Base-by-base conservation (phyloP, 2,797 vertebrate genomes). In the Platyrinchus mystaceus region DNA sequence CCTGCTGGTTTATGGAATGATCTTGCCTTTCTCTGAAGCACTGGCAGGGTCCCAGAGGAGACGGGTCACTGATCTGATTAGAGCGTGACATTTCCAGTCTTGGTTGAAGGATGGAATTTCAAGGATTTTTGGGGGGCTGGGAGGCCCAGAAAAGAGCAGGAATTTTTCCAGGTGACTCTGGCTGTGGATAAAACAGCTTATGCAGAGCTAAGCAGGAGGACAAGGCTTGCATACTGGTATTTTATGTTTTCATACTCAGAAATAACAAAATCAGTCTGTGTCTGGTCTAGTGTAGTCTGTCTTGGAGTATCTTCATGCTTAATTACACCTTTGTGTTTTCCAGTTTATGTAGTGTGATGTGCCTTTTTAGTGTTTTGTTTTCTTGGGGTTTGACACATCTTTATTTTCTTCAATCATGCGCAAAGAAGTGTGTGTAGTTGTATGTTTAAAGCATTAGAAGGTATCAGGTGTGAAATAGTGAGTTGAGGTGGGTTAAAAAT, bases 101-200 rank as follows among this genome's bases (percentile, higher is more conserved):
- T 47, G 18, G 14, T 47, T 71, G 68, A 89, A 79, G 92, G 90
- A 90, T 84, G 92, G 77, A 90, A 90, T 95, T 89, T 91, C 81
- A 92, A 56, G 81, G 74, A 75, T 58, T 92, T 87, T 41, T 47
- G 2, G 26, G 21, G 69, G 28, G 18, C 8, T 52, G 19, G 67
- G 16, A 58, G 26, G 19, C 34, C 32, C 24, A 56, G 77, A 75
- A 50, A n/a, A 78, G 44, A 79, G 9, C 20, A 79, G 6, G 28
- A 9, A 1, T 70, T 56, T 95, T 77, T 60, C 22, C n/a, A 28
- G 36, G n/a, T 84, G 13, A 1, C 39, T 95, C 62, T 87, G 52
- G 37, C 44, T 70, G 73, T 86, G 90, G 37, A 24, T 56, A 34
- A 43, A 91, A 6, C 24, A 52, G 41, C 19, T 77, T 87, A n/a